phyloP scores from a whole-genome alignment of 2,797 vertebrate genomes.

The Kryptopterus vitreolus region DNA sequence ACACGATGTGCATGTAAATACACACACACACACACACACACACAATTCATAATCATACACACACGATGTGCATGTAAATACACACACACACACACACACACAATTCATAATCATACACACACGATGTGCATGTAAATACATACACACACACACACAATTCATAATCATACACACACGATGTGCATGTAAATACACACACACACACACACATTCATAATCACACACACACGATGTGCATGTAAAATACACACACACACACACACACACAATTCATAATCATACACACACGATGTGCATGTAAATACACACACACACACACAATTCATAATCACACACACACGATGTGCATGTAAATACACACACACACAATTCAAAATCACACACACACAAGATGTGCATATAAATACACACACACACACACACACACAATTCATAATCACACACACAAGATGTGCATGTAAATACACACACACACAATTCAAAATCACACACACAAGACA shows the following conservation, averaged over 20 bases:
- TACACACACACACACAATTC: conserved; percentile 26
- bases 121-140: no score
- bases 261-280: conserved; percentile 10
- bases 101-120: not conserved
- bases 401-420: conserved; percentile 28
- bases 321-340: no score
- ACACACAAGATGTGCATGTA: conserved; percentile 53
- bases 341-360: conserved; percentile 8
- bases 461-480: conserved; percentile 23
- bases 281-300: no score
- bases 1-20: no score
- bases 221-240: no score
- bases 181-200: conserved; percentile 32
- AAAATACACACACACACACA: no score
- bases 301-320: conserved; percentile 24
- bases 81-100: conserved; percentile 23
- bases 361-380: conserved; percentile 5
- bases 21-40: conserved; percentile 26
- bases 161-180: not conserved
- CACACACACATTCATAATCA: not conserved
- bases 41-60: no score
- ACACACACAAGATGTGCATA: no score
- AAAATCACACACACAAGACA: not conserved
- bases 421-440: not conserved
- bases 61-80: no score